These are phyloP conservation scores for Tetranychus piercei DNA, from an alignment of 2,888 invertebrate genomes.

Conservation along the genomic window DNA sequence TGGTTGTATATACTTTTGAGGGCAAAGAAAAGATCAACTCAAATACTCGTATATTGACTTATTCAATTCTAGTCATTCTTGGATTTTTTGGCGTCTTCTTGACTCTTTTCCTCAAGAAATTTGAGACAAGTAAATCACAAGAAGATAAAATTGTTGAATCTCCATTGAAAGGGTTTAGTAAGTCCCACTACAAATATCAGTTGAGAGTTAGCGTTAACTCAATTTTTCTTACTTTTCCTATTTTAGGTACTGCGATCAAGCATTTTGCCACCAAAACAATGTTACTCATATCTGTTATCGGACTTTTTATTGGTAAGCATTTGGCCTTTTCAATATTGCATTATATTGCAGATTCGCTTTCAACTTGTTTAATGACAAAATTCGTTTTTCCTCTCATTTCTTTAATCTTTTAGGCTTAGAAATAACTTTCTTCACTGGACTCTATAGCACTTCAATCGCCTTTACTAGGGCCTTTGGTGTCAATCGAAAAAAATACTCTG, in stretches of 20 bases:
- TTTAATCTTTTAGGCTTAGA: background rate
- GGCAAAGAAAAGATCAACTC: background rate
- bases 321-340: too few species aligned
- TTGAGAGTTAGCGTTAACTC: too few species aligned
- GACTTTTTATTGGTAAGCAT: too few species aligned
- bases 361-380: too few species aligned
- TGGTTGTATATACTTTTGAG: background rate
- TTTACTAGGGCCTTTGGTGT: background rate
- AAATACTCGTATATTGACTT: background rate
- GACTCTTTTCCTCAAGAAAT: background rate
- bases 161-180: background rate
- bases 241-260: too few species aligned
- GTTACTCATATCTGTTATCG: too few species aligned
- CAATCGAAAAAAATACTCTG: conserved; percentile 1
- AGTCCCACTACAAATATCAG: too few species aligned
- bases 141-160: background rate
- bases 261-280: too few species aligned
- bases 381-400: background rate
- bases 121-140: background rate
- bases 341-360: too few species aligned
- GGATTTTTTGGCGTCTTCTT: background rate
- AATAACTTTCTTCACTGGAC: background rate
- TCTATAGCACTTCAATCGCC: background rate
- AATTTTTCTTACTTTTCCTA: too few species aligned
- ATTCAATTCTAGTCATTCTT: background rate